Evolutionary conservation across 2,888 invertebrate species (phyloP), one percentile per base, ranked within the genome.

Genomic region (Lomographa bimaculata): DNA sequence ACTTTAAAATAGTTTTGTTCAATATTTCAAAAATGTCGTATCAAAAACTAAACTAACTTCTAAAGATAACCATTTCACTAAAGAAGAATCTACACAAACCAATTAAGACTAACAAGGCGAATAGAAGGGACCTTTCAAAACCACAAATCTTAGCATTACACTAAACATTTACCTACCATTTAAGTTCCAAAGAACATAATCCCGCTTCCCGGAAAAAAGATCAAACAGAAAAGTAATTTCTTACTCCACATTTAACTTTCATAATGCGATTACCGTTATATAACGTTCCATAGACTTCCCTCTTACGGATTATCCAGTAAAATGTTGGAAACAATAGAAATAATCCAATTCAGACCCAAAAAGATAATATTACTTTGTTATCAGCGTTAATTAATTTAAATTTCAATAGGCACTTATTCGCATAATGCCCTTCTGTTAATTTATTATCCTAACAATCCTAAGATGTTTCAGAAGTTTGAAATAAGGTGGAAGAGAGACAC

Each of bases 181-280:
- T 7, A 21, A 32, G 28, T 17, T 16, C 11, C 19, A 34, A 37
- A 33, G 40, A 28, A 18, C 10, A 26, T 30, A 9, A 43, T 32
- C 19, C 24, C 29, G 6, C 7, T 40, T 7, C 33, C 41, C 25
- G 26, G 23, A 40, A 37, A 36, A 43, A 43, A 29, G 45, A 42
- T 45, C 23, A 47, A 50, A 53, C 33, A 53, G 29, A 53, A 46
- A 53, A 45, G 50, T 43, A 46, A 50, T 53, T 38, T 41, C 47
- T 53, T 47, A 46, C 50, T 46, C 33, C 17, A 48, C 48, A 49
- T 54, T 50, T 44, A 54, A 49, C 54, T 51, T 48, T 42, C 44
- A 46, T 48, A 51, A 54, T 48, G 35, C 32, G 41, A 51, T 51
- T 46, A 51, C 27, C 44, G 46, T 48, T 42, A 46, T 39, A 47